Conservation (phyloP, 2,113 vertebrate genomes). For the Hyperopisus bebe region DNA sequence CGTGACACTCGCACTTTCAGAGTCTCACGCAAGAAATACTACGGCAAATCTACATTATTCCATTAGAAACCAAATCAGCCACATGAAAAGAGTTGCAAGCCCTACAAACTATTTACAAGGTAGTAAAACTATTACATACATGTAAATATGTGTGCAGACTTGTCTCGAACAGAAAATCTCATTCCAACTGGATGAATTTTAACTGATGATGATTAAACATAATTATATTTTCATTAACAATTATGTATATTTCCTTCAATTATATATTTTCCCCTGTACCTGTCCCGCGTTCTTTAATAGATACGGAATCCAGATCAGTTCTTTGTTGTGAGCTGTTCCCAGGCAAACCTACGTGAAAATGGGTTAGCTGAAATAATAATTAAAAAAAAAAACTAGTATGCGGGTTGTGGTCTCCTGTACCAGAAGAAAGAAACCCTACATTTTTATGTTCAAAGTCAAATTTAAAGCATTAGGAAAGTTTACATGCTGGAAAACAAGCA, state of each 20-base stretch:
- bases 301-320: not conserved
- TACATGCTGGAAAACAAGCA: not conserved
- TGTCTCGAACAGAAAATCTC: too few species aligned
- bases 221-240: not conserved
- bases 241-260: not conserved
- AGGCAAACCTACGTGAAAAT: not conserved
- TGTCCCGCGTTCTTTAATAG: not conserved
- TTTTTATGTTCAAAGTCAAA: not conserved
- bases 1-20: too few species aligned
- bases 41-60: too few species aligned
- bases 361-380: not conserved
- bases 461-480: not conserved
- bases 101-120: too few species aligned
- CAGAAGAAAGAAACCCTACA: not conserved
- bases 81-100: too few species aligned
- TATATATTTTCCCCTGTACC: not conserved
- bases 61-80: too few species aligned
- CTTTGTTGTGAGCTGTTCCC: not conserved
- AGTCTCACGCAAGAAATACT: too few species aligned
- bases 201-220: not conserved
- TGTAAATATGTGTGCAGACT: too few species aligned
- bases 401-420: not conserved
- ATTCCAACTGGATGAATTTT: not conserved
- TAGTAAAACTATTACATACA: too few species aligned
- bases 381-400: not conserved